Base-by-base conservation (phyloP, 2,113 vertebrate species). In the Dicerorhinus sumatrensis region DNA sequence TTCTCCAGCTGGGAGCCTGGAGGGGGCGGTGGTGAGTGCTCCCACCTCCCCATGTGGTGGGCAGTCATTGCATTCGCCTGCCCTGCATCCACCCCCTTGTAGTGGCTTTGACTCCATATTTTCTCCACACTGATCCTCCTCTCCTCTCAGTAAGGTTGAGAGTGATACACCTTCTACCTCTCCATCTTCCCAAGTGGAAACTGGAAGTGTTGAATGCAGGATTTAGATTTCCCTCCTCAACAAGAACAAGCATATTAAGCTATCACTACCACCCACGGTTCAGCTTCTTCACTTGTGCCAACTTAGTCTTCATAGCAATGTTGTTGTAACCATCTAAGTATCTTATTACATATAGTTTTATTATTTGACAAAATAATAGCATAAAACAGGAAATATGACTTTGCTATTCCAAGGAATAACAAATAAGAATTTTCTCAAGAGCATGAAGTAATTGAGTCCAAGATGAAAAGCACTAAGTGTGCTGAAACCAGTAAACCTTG, bases 341-440 rank as follows among this genome's bases (percentile, higher is more conserved):
- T 89, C 48, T 39, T 65, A 69, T 70, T 91, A 18, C 3, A 51
- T 46, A 33, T 21, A 42, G 25, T n/a, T 67, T 90, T 73, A 77
- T 63, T 91, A 79, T 81, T 62, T 93, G n/a, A 56, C 79, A 54
- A 80, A 91, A 91, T 73, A 60, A 73, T 21, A 91, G 21, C 11
- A 76, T 13, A 81, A 86, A 82, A 42, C 80, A 36, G 51, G 56
- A 69, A 72, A 86, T 54, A 7, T 17, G 4, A 46, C 42, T 56
- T 58, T 70, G 12, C 25, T 76, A 3, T 48, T 85, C 77, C 65
- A 42, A 76, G n/a, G 65, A 91, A 75, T 9, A 67, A 54, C n/a
- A 60, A 82, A 62, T 88, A 83, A 60, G 46, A 76, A 56, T 82
- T 94, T 94, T 96, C 31, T 94, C 18, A 63, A 9, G n/a, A 80